phyloP scores from a whole-genome alignment of 2,888 invertebrate genomes.

The Leistus spinibarbis region DNA sequence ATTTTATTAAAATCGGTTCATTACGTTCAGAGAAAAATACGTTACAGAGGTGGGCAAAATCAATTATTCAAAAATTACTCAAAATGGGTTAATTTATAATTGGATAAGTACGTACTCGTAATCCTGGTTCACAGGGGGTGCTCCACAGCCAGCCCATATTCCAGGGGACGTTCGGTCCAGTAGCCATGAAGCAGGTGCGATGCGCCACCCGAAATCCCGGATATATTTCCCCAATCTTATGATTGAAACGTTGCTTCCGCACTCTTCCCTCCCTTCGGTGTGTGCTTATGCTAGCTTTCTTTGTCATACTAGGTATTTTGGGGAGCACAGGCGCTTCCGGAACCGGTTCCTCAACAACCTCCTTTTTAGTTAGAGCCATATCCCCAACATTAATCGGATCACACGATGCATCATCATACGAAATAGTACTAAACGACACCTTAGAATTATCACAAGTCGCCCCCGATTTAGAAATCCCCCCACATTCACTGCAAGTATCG shows the following conservation, averaged over 20 bases:
- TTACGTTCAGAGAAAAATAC: too few species aligned
- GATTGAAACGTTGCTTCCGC: conserved; percentile 48
- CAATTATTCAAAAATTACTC: too few species aligned
- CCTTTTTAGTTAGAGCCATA: too few species aligned
- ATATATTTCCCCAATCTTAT: conserved; percentile 61
- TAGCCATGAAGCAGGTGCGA: conserved; percentile 56
- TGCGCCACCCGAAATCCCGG: conserved; percentile 65
- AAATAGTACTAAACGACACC: conserved; percentile 41
- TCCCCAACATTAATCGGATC: neutral
- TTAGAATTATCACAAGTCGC: conserved; percentile 43
- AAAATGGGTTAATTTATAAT: too few species aligned
- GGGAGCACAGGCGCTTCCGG: neutral
- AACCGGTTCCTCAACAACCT: neutral
- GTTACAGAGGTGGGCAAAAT: too few species aligned
- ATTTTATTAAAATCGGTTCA: too few species aligned
- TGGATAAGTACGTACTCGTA: neutral
- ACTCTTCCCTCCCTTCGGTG: neutral
- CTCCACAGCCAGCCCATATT: conserved; percentile 76
- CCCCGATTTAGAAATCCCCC: conserved; percentile 21
- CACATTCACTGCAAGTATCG: conserved; percentile 22
- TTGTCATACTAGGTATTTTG: neutral
- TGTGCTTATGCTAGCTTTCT: neutral
- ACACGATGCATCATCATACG: conserved; percentile 12
- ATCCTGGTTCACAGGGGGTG: conserved; percentile 34
- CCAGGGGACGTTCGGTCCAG: conserved; percentile 60